Percentiles rank a stretch among this genome's conserved stretches.
phyloP scores from a whole-genome alignment of 2,797 vertebrate species.

The Pampus argenteus region DNA sequence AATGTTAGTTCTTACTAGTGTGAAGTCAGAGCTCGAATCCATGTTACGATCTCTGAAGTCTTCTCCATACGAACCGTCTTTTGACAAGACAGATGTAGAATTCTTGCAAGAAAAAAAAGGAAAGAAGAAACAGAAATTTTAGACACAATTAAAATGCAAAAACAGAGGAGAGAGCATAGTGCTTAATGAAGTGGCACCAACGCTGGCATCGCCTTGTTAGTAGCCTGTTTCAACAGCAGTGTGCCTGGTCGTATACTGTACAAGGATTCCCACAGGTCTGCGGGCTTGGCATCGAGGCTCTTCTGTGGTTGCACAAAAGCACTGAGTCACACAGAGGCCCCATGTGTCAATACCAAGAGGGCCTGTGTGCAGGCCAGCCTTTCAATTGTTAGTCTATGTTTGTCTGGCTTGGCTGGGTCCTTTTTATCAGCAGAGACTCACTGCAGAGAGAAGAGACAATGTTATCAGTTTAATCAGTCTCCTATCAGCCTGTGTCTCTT shows the following conservation, averaged over 20 bases:
- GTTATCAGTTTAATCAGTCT: conserved; percentile 55
- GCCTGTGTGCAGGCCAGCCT: conserved; percentile 29
- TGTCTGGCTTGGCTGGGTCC: conserved; percentile 45
- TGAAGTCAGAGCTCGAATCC: neutral
- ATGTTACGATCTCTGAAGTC: neutral
- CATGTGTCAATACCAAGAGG: conserved; percentile 52
- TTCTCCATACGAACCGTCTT: neutral
- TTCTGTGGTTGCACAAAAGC: conserved; percentile 52
- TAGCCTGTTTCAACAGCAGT: conserved; percentile 7
- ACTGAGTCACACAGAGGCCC: conserved; percentile 64
- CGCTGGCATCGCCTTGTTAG: neutral
- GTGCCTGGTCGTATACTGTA: neutral
- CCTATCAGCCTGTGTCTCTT: conserved; percentile 6
- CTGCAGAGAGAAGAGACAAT: conserved; percentile 47
- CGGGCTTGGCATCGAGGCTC: conserved; percentile 16
- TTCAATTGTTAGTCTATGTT: conserved; percentile 43
- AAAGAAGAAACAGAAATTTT: neutral
- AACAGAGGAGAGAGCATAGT: neutral
- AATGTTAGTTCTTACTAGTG: too few species aligned
- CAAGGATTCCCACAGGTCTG: conserved; percentile 35
- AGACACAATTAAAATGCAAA: neutral
- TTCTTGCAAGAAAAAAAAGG: neutral
- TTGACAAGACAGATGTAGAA: neutral
- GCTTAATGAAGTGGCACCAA: neutral
- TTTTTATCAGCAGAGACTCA: conserved; percentile 55